These are phyloP conservation scores for Rhopilema esculentum DNA, from an alignment of 30 jellyfish, hydroid and myxozoan genomes.

Conservation along the genomic window DNA sequence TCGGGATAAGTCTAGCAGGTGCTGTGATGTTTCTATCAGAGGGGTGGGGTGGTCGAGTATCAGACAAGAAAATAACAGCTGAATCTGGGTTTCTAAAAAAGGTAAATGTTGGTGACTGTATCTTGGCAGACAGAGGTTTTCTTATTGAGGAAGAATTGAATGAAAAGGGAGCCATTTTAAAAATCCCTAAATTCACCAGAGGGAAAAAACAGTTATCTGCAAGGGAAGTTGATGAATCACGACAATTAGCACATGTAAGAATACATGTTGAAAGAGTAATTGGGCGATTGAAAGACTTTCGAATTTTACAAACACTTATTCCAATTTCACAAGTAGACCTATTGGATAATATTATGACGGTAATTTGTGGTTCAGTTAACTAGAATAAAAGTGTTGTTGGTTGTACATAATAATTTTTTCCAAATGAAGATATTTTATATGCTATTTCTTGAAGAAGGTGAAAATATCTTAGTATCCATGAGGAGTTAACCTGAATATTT, in stretches of 20 bases:
- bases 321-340: constrained; percentile 69
- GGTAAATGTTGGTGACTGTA: constrained; percentile 59
- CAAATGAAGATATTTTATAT: neutral
- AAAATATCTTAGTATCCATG: neutral
- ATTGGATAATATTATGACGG: constrained; percentile 45
- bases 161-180: constrained; percentile 54
- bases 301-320: constrained; percentile 33
- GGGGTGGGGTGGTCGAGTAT: constrained; percentile 73
- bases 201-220: constrained; percentile 70
- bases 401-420: neutral
- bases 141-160: constrained; percentile 65
- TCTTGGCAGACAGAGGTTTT: constrained; percentile 73
- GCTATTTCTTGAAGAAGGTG: neutral
- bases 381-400: constrained; percentile 39
- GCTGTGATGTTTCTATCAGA: constrained; percentile 54
- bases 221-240: constrained; percentile 55
- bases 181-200: constrained; percentile 64
- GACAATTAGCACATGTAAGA: constrained; percentile 72
- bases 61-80: constrained; percentile 53
- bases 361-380: constrained; percentile 51
- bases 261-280: constrained; percentile 75
- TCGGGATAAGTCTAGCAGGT: constrained; percentile 52
- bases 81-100: constrained; percentile 59
- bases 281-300: constrained; percentile 66
- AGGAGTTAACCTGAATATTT: neutral